These are phyloP conservation scores for Synanthedon andrenaeformis DNA, from an alignment of 2,888 invertebrate genomes.

Conservation along the genomic window DNA sequence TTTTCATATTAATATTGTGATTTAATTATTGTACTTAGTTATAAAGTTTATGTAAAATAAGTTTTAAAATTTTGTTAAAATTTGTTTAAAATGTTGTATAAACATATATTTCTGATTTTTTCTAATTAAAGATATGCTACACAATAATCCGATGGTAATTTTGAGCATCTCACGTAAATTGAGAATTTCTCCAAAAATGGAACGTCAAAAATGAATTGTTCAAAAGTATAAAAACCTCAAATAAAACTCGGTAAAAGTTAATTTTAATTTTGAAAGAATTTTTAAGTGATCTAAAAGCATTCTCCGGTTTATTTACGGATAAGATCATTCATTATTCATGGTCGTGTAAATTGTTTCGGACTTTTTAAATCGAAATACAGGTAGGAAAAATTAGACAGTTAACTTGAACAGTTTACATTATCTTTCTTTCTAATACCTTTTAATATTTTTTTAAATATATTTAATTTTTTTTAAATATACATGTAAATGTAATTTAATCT, in stretches of 20 bases:
- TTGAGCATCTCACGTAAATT: too few relatives aligned
- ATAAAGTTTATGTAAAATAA: too few relatives aligned
- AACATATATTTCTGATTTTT: too few relatives aligned
- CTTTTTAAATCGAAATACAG: slow-evolving; percentile 43
- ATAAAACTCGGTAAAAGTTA: background rate
- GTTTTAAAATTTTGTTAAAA: too few relatives aligned
- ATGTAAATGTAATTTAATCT: too few relatives aligned
- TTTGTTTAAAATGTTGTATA: too few relatives aligned
- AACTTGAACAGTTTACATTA: background rate
- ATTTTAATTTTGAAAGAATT: background rate
- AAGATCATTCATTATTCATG: slow-evolving; percentile 46
- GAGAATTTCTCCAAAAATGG: too few relatives aligned
- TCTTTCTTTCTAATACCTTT: slow-evolving; percentile 24
- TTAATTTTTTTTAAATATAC: too few relatives aligned
- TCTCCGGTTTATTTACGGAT: slow-evolving; percentile 43
- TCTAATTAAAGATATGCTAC: too few relatives aligned
- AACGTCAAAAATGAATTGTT: background rate
- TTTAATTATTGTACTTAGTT: too few relatives aligned
- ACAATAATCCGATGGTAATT: too few relatives aligned
- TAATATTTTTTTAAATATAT: slow-evolving; percentile 4
- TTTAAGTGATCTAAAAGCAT: slow-evolving; percentile 21
- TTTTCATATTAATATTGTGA: too few relatives aligned
- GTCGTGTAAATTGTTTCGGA: slow-evolving; percentile 55
- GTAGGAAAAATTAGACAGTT: slow-evolving; percentile 1
- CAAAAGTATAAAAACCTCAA: background rate